Conservation (phyloP, 2,888 invertebrate genomes). For the Spisula subtruncata region DNA sequence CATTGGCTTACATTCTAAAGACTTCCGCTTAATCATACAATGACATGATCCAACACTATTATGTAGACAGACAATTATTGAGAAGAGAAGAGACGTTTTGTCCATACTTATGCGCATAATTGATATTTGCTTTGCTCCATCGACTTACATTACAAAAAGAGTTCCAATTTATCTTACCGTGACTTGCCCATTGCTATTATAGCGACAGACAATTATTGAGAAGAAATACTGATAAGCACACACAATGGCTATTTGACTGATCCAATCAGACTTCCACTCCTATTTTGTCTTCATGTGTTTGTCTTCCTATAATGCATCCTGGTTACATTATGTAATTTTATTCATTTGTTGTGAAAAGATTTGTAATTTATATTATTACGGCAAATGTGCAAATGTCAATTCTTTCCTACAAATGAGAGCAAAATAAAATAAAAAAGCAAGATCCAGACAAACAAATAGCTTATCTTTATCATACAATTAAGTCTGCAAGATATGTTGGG, state of each 20-base stretch:
- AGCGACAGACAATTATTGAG: neutral
- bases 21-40: no score
- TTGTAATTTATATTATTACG: neutral
- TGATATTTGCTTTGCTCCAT: no score
- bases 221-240: neutral
- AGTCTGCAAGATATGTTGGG: neutral
- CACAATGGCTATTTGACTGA: neutral
- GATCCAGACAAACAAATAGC: neutral
- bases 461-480: neutral
- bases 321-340: neutral
- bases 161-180: neutral
- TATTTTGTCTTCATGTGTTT: neutral
- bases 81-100: no score
- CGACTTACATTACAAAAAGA: neutral
- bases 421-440: neutral
- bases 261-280: neutral
- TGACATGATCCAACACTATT: no score
- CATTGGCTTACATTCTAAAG: no score
- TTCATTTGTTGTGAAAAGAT: neutral
- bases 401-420: neutral
- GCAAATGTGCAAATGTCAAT: neutral
- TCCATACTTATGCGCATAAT: no score
- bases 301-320: neutral
- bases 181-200: neutral
- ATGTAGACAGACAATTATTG: no score